Evolutionary conservation across 35 echinoderm and acorn worm species (phyloP), one percentile per base, ranked within the genome.

Genomic region (Chiridota heheva): DNA sequence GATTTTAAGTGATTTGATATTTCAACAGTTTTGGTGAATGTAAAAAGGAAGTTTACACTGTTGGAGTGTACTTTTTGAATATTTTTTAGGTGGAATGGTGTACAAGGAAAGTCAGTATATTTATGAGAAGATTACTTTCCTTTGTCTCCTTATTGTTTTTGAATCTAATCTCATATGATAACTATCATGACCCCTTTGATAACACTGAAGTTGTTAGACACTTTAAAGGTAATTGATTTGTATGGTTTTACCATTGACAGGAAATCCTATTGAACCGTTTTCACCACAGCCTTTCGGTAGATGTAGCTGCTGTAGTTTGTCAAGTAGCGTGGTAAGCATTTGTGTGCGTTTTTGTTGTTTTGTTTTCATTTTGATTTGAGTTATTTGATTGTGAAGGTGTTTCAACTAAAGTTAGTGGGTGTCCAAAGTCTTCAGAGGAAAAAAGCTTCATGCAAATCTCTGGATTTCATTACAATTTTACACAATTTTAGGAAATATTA

Each of bases 311-410:
- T 28, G 15, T 91, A 42, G 30, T 83, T 3, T 84, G 65, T 35
- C 82, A 91, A 48, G 36, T 91, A 13, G 42, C 88, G 4, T 85
- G 82, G 87, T 90, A 51, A 72, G 86, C n/a, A n/a, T n/a, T n/a
- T n/a, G n/a, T n/a, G n/a, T n/a, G n/a, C n/a, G n/a, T n/a, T n/a
- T n/a, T n/a, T n/a, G n/a, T n/a, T n/a, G n/a, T n/a, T n/a, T n/a
- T n/a, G n/a, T n/a, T n/a, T n/a, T n/a, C n/a, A n/a, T n/a, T n/a
- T n/a, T n/a, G n/a, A n/a, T n/a, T n/a, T n/a, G n/a, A n/a, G n/a
- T n/a, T n/a, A n/a, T n/a, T n/a, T n/a, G n/a, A n/a, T n/a, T n/a
- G n/a, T n/a, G n/a, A n/a, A n/a, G n/a, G n/a, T n/a, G n/a, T n/a
- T n/a, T n/a, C n/a, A n/a, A n/a, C n/a, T n/a, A n/a, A n/a, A n/a